These are phyloP conservation scores for Conistra vaccinii DNA, from an alignment of 2,888 invertebrate genomes.

Conservation along the genomic window DNA sequence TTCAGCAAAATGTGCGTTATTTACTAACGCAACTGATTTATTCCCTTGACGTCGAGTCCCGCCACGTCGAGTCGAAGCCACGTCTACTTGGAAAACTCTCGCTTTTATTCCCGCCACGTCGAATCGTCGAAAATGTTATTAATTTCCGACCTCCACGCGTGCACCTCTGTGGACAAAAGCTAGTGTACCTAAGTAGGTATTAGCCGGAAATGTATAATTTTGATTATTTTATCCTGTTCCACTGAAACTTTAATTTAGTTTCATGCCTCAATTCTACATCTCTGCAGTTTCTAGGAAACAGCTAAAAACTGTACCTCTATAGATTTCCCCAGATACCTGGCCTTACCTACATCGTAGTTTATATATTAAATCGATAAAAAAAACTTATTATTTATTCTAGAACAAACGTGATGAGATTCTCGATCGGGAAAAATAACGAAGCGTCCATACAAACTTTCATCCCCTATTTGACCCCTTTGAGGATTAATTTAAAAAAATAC, in stretches of 20 bases:
- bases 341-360: background rate
- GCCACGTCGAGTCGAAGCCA: too few species aligned
- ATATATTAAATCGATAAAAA: conserved; percentile 27
- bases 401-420: background rate
- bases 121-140: too few species aligned
- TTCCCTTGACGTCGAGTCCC: too few species aligned
- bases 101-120: too few species aligned
- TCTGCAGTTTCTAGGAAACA: background rate
- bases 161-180: too few species aligned
- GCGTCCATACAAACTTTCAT: background rate
- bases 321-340: conserved; percentile 37
- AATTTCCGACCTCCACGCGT: too few species aligned
- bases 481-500: too few species aligned
- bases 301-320: conserved; percentile 9
- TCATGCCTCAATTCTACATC: background rate
- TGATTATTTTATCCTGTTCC: background rate
- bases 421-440: background rate
- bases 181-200: background rate
- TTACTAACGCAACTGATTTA: too few species aligned
- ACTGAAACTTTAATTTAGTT: background rate
- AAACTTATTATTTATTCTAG: conserved; percentile 24
- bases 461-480: too few species aligned
- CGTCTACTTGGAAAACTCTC: too few species aligned
- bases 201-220: background rate
- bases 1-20: too few species aligned